These are phyloP conservation scores for Clepsis dumicolana DNA, from an alignment of 2,888 invertebrate species.

Conservation along the genomic window DNA sequence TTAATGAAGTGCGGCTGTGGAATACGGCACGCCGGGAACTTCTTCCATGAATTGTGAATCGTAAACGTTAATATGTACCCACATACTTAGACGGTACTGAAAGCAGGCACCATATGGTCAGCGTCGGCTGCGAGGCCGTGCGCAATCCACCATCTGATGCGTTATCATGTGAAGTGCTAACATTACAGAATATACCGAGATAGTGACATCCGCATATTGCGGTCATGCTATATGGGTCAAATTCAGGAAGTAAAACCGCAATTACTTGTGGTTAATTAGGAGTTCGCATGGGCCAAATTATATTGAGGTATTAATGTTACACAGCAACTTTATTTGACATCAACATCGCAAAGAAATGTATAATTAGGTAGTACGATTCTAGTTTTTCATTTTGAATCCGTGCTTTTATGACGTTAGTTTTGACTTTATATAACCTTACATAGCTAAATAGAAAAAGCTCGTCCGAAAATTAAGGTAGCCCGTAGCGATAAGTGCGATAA, in stretches of 20 bases:
- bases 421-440: too few species aligned
- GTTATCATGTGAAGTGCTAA: conserved; percentile 60
- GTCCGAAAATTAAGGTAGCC: background rate
- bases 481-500: conserved; percentile 30
- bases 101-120: conserved; percentile 64
- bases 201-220: conserved; percentile 73
- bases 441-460: conserved; percentile 17
- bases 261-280: conserved; percentile 44
- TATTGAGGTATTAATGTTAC: background rate
- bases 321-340: too few species aligned
- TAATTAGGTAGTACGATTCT: too few species aligned
- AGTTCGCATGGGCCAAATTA: background rate
- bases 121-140: conserved; percentile 57
- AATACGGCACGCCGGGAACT: conserved; percentile 37
- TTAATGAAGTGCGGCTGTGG: conserved; percentile 58
- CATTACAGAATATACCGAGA: conserved; percentile 62
- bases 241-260: conserved; percentile 81
- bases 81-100: conserved; percentile 36
- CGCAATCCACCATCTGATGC: conserved; percentile 65
- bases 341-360: too few species aligned
- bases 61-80: conserved; percentile 52
- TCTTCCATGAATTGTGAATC: conserved; percentile 49
- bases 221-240: conserved; percentile 69
- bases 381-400: too few species aligned
- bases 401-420: too few species aligned